Conservation (phyloP, 2,888 invertebrate genomes). For the Spisula solida region DNA sequence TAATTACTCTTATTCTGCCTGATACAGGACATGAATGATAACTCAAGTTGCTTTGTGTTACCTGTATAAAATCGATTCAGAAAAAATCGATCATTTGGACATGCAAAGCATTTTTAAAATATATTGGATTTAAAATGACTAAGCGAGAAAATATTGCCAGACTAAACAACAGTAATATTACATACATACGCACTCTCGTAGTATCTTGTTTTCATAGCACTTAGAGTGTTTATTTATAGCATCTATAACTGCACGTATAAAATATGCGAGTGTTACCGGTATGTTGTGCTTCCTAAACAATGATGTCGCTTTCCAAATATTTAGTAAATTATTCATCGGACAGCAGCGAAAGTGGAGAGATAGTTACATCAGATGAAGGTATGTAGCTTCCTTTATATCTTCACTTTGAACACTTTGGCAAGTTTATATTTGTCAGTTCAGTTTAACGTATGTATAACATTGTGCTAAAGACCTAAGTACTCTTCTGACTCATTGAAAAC, state of each 20-base stretch:
- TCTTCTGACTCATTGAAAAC: too few species aligned
- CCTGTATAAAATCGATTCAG: too few species aligned
- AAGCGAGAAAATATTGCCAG: not conserved
- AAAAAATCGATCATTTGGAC: too few species aligned
- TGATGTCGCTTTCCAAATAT: slow-evolving; percentile 27
- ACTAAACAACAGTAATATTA: not conserved
- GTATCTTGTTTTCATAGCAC: not conserved
- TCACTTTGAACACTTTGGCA: too few species aligned
- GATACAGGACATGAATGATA: too few species aligned
- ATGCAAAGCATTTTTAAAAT: too few species aligned
- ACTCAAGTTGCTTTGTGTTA: too few species aligned
- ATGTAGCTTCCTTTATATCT: not conserved
- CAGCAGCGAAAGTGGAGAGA: slow-evolving; percentile 27
- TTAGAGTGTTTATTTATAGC: not conserved
- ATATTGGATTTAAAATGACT: too few species aligned
- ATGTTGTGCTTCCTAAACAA: not conserved
- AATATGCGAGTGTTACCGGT: not conserved
- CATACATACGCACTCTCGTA: not conserved
- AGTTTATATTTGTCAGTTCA: too few species aligned
- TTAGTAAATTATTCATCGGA: slow-evolving; percentile 22
- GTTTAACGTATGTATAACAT: too few species aligned
- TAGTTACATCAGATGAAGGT: slow-evolving; percentile 23
- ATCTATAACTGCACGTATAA: not conserved
- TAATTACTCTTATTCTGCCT: too few species aligned
- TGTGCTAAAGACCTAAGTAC: too few species aligned